Evolutionary conservation across 2,797 vertebrate species (phyloP).

Genomic region (Macrochelys suwanniensis): DNA sequence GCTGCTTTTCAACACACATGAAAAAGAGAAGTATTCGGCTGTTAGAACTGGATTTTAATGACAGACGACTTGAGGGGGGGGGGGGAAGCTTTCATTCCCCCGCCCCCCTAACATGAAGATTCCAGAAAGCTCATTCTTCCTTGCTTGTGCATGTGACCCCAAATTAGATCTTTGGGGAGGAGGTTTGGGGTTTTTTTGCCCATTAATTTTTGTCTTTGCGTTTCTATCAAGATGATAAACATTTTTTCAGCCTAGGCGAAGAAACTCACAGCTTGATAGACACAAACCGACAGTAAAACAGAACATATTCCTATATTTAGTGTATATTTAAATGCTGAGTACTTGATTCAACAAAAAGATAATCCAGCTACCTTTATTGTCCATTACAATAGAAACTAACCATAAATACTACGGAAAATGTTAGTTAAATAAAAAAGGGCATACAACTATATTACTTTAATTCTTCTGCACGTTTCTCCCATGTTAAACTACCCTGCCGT

Average conservation of each 20-base stretch:
- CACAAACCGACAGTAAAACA: constrained; percentile 52
- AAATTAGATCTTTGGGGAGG: constrained; percentile 15
- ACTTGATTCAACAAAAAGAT: constrained; percentile 44
- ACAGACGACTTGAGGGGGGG: constrained; percentile 80
- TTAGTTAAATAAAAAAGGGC: background rate
- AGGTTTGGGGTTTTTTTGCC: background rate
- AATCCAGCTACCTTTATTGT: constrained; percentile 22
- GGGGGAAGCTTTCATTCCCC: constrained; percentile 79
- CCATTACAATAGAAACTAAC: constrained; percentile 33
- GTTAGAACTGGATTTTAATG: constrained; percentile 87
- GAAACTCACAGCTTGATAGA: constrained; percentile 23
- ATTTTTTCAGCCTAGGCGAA: background rate
- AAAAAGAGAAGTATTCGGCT: constrained; percentile 84
- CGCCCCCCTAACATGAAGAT: constrained; percentile 74
- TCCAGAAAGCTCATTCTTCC: constrained; percentile 65
- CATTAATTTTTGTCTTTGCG: constrained; percentile 67
- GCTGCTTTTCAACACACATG: constrained; percentile 90
- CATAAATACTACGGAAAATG: constrained; percentile 33
- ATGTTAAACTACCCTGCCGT: background rate
- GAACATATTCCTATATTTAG: constrained; percentile 15
- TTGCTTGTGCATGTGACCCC: constrained; percentile 16
- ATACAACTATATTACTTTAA: constrained; percentile 23
- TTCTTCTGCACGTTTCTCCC: constrained; percentile 10
- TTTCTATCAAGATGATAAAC: constrained; percentile 33
- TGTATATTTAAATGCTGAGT: background rate